Evolutionary conservation across 2,113 vertebrate species (phyloP).

Genomic region (Brachirus orientalis): DNA sequence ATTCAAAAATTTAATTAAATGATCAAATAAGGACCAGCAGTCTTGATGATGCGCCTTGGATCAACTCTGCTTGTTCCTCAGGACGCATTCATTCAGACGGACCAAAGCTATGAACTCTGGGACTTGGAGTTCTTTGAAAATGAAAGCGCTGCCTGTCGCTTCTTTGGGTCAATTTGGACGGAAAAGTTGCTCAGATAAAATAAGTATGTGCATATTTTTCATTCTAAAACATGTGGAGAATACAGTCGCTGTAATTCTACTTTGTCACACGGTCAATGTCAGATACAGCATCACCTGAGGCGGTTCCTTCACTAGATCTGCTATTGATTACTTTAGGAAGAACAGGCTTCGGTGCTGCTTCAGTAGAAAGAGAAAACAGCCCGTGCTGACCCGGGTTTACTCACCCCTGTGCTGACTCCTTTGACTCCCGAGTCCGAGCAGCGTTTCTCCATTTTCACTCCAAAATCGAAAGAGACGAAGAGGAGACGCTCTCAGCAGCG

Average conservation of each 20-base stretch:
- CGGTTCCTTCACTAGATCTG: background rate
- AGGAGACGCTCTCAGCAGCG: constrained; percentile 53
- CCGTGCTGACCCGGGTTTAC: constrained; percentile 13
- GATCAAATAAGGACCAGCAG: no score
- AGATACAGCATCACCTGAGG: constrained; percentile 35
- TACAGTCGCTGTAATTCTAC: background rate
- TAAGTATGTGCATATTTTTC: background rate
- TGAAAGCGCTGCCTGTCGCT: background rate
- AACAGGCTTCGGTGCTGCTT: fast-evolving
- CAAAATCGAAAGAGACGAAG: constrained; percentile 44
- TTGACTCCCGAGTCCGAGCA: constrained; percentile 44
- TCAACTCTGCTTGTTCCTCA: no score
- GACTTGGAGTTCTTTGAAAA: constrained; percentile 49
- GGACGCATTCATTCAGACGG: no score
- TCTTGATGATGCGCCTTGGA: no score
- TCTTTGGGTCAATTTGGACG: background rate
- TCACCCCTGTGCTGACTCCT: constrained; percentile 83
- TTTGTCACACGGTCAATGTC: fast-evolving
- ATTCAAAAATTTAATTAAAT: no score
- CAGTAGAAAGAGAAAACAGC: fast-evolving
- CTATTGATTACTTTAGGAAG: background rate
- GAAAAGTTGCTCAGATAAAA: background rate
- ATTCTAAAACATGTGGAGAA: background rate
- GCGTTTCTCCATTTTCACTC: constrained; percentile 63
- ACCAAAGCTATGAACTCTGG: constrained; percentile 51